Percentiles rank a stretch among this genome's conserved stretches.
phyloP scores from a whole-genome alignment of 2,888 invertebrate genomes.

The Xylota sylvarum region DNA sequence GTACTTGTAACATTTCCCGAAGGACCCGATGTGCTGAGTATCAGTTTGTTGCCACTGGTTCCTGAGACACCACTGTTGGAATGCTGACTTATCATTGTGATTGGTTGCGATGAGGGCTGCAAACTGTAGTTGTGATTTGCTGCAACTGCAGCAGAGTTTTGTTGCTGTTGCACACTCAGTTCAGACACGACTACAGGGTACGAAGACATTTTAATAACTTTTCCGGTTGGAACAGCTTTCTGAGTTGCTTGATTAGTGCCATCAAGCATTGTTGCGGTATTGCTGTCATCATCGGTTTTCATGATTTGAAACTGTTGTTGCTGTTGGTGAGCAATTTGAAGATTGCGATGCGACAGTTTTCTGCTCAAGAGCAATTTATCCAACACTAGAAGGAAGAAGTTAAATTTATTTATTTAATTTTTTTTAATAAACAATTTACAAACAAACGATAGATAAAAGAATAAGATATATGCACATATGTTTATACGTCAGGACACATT shows the following conservation, averaged over 20 bases:
- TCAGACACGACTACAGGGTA: constrained; percentile 83
- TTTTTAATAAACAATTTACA: constrained; percentile 1
- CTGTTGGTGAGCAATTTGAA: constrained; percentile 80
- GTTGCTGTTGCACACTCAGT: constrained; percentile 81
- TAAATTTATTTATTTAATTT: not conserved
- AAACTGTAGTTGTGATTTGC: constrained; percentile 85
- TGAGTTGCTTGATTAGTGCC: constrained; percentile 67
- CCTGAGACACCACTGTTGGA: constrained; percentile 68
- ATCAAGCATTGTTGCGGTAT: constrained; percentile 76
- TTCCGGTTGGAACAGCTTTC: constrained; percentile 79
- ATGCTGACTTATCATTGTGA: constrained; percentile 82
- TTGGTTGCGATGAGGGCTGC: constrained; percentile 83
- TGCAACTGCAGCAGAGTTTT: constrained; percentile 83
- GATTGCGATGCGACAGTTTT: constrained; percentile 83
- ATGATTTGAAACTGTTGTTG: constrained; percentile 82
- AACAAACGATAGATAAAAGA: not conserved
- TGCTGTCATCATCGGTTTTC: constrained; percentile 81
- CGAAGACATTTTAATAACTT: constrained; percentile 82
- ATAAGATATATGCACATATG: not conserved
- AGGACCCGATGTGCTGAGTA: constrained; percentile 81
- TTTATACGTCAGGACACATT: no score
- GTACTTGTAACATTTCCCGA: constrained; percentile 63
- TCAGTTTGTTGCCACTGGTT: constrained; percentile 82
- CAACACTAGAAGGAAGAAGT: constrained; percentile 80
- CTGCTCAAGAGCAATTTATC: constrained; percentile 83